Evolutionary conservation across 1,140 invertebrate genomes (phyloP), one percentile per base, ranked within the genome.

Genomic region (Chrysopa pallens): DNA sequence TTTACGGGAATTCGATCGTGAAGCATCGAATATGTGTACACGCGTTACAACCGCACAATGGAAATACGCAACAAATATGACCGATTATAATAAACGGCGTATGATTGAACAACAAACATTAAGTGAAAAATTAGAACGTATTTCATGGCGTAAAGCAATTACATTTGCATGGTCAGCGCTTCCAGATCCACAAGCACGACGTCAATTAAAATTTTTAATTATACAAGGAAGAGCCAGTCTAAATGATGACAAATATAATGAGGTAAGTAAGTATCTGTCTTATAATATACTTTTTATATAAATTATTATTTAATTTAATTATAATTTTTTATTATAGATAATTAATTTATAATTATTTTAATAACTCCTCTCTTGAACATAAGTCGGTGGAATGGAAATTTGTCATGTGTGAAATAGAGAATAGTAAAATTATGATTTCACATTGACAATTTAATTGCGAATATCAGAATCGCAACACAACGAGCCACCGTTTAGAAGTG

Each of bases 31-130:
- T n/a, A 74, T 80, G 66, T 84, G 80, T 50, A 79, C 49, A 46
- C 70, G 68, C 49, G 73, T 81, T 1, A 78, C 71, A 44, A 69
- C 65, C 38, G 71, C 78, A 0, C 76, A 81, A 48, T 87, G 83
- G 82, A 70, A 71, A 44, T 87, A 79, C 48, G 75, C 74, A 8
- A 85, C 80, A 6, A 87, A 87, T 55, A 75, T 84, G 36, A 84
- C 81, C 0, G 78, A 80, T 42, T 52, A 53, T 23, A 84, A 82
- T 59, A 69, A 73, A 23, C 65, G 74, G 9, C 64, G 70, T 50
- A 84, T 84, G 80, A 69, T 75, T 3, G 78, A 81, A 38, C 73
- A 78, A 42, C 72, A 83, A 58, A 68, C 70, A 6, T 51, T 78
- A 7, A 76, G 75, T 52, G 61, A 73, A 27, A 81, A 82, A 60